A percentile compares a stretch with the other conserved stretches of the same genome.
Evolutionary conservation across 2,888 invertebrate species (phyloP).

Genomic region (Heteromyza rotundicornis): DNA sequence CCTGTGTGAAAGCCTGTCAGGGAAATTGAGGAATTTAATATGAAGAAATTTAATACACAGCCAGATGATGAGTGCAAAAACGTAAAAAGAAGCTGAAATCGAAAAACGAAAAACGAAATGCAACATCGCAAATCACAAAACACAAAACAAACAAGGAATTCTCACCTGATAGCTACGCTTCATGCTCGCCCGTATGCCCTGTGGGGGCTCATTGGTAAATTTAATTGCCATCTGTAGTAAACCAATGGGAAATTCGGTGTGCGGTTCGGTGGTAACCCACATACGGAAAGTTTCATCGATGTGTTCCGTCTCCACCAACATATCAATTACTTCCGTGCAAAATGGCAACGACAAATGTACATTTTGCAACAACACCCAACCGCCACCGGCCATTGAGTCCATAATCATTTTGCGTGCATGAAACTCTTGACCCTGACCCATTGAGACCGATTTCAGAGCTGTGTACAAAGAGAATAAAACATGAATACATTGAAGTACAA

Average conservation of each 20-base stretch:
- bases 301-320: slow-evolving; percentile 82
- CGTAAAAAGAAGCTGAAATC: slow-evolving; percentile 2
- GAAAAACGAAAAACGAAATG: neutral
- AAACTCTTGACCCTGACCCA: slow-evolving; percentile 96
- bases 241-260: slow-evolving; percentile 91
- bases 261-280: slow-evolving; percentile 96
- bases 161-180: slow-evolving; percentile 86
- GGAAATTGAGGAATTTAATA: neutral
- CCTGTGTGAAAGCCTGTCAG: slow-evolving; percentile 70
- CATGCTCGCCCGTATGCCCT: slow-evolving; percentile 92
- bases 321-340: slow-evolving; percentile 90
- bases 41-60: slow-evolving; percentile 5
- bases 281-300: slow-evolving; percentile 84
- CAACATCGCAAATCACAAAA: slow-evolving; percentile 10
- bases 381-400: slow-evolving; percentile 80
- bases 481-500: neutral
- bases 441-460: slow-evolving; percentile 87
- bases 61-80: neutral
- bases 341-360: slow-evolving; percentile 95
- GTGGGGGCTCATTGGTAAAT: slow-evolving; percentile 97
- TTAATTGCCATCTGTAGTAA: slow-evolving; percentile 90
- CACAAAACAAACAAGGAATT: neutral
- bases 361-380: slow-evolving; percentile 95
- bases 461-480: neutral
- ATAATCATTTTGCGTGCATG: slow-evolving; percentile 84